These are phyloP conservation scores for Dicerorhinus sumatrensis DNA, from an alignment of 2,113 vertebrate genomes.

Conservation along the genomic window DNA sequence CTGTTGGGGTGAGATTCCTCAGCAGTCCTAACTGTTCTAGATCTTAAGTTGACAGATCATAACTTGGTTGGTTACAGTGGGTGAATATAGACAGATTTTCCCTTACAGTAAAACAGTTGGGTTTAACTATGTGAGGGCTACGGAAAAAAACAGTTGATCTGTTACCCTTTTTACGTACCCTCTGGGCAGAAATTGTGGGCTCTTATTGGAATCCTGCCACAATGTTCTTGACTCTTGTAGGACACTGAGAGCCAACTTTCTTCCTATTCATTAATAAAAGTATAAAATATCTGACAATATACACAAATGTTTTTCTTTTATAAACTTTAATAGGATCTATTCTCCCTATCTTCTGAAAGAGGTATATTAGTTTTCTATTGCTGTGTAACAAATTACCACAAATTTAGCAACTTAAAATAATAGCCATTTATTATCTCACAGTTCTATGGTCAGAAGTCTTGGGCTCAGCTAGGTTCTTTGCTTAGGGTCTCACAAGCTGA, in stretches of 20 bases:
- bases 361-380: neutral
- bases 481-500: neutral
- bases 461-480: neutral
- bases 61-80: neutral
- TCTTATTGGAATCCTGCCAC: neutral
- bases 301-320: neutral
- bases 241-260: neutral
- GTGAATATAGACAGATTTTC: neutral
- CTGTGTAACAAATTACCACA: neutral
- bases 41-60: neutral
- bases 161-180: neutral
- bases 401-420: neutral
- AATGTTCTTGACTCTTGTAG: neutral
- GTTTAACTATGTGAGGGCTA: neutral
- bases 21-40: neutral
- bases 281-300: neutral
- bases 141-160: neutral
- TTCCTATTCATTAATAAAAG: neutral
- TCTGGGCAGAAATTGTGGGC: neutral
- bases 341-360: neutral
- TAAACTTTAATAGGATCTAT: neutral
- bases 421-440: neutral
- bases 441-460: neutral
- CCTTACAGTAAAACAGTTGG: neutral
- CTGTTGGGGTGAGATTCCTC: neutral